Conservation (phyloP, 2,888 invertebrate genomes). For the Apamea monoglypha region DNA sequence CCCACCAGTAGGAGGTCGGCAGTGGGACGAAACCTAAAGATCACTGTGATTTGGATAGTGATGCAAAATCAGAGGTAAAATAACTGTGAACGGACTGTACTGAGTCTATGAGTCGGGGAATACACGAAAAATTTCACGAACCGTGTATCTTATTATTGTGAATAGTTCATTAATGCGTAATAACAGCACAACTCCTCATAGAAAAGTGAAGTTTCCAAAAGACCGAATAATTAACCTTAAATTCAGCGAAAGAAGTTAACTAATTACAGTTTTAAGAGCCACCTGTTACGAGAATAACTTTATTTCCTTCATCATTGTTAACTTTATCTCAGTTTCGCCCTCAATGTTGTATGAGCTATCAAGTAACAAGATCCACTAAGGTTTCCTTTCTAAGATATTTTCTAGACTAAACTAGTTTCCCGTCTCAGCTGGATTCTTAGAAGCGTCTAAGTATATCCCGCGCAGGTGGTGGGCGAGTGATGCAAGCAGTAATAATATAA, state of each 20-base stretch:
- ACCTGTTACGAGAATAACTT: conserved; percentile 40
- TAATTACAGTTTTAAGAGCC: conserved; percentile 37
- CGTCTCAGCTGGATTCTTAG: conserved; percentile 19
- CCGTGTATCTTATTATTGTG: neutral
- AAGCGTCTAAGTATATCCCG: conserved; percentile 13
- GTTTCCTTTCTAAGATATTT: conserved; percentile 5
- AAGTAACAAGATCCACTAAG: conserved; percentile 18
- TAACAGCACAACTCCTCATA: neutral
- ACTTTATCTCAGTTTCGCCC: conserved; percentile 24
- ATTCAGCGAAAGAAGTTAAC: conserved; percentile 4
- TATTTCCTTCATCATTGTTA: conserved; percentile 32
- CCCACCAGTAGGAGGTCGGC: too few species aligned
- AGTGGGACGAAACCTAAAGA: too few species aligned
- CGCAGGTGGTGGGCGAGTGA: conserved; percentile 13
- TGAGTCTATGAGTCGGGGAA: too few species aligned
- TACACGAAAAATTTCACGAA: neutral
- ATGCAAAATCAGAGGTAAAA: too few species aligned
- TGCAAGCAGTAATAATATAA: conserved; percentile 33
- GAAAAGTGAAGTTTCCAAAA: neutral
- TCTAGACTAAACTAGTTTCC: conserved; percentile 1
- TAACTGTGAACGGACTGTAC: too few species aligned
- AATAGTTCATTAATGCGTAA: neutral
- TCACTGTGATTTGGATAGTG: too few species aligned
- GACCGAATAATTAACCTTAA: neutral
- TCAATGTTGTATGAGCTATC: conserved; percentile 21